phyloP scores from a whole-genome alignment of 1,140 invertebrate genomes.

The Babylonia areolata region DNA sequence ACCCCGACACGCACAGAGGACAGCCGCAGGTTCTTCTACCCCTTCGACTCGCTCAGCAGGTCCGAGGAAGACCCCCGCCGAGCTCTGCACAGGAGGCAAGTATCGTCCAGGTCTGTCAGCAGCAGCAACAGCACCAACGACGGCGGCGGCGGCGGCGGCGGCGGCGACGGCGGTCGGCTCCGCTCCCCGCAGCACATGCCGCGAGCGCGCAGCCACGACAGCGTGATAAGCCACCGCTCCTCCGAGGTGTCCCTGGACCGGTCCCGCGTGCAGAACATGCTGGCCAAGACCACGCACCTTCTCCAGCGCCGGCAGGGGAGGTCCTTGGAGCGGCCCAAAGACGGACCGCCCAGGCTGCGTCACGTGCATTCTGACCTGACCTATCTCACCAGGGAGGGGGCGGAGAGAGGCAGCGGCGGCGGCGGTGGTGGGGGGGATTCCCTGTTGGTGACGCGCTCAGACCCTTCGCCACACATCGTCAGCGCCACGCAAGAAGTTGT shows the following conservation, averaged over 20 bases:
- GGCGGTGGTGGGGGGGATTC: too few relatives aligned
- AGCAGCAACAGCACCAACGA: constrained; percentile 54
- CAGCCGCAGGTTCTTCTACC: constrained; percentile 48
- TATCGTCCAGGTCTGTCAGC: constrained; percentile 41
- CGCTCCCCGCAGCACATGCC: constrained; percentile 67
- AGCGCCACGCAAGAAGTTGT: constrained; percentile 75
- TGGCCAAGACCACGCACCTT: constrained; percentile 57
- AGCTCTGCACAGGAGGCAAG: constrained; percentile 4
- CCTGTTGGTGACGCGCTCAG: too few relatives aligned
- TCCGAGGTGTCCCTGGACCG: constrained; percentile 77
- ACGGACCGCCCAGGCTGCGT: constrained; percentile 14
- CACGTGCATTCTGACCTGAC: constrained; percentile 20
- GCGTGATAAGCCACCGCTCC: constrained; percentile 72
- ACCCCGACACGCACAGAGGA: background rate
- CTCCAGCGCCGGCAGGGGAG: constrained; percentile 60
- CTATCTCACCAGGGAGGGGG: background rate
- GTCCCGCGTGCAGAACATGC: constrained; percentile 57
- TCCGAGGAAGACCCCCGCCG: constrained; percentile 15
- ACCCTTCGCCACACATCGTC: constrained; percentile 63
- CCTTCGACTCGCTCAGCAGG: constrained; percentile 10
- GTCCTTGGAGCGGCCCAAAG: constrained; percentile 64
- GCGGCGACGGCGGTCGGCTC: constrained; percentile 45
- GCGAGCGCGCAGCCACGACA: constrained; percentile 76
- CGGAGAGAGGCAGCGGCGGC: background rate
- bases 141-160: too few relatives aligned